Evolutionary conservation across 2,113 vertebrate species (phyloP), one percentile per base, ranked within the genome.

Genomic region (Cyanocitta stelleri): DNA sequence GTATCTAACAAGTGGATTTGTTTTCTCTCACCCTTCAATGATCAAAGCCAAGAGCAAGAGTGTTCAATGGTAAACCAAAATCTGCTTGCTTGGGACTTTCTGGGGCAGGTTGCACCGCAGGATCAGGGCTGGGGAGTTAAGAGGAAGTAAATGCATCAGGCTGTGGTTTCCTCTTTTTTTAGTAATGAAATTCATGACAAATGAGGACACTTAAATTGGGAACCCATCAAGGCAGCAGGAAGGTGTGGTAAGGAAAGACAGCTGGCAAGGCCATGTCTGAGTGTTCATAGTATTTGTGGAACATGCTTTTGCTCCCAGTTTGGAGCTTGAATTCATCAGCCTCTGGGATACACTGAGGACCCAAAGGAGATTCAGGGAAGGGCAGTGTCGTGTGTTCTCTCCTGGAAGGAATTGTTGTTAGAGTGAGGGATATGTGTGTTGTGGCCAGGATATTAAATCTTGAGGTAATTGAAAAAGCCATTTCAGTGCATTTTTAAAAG

Each of bases 401-500:
- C 52, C 90, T 79, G 48, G 33, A 81, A 49, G 69, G 33, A 54
- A 87, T 81, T 87, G 72, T 63, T 81, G 43, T 75, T 81, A 64
- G 55, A 75, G 22, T 63, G 48, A 89, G 58, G 55, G n/a, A 58
- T 89, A 67, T 64, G 84, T 89, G 66, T 75, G 52, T 54, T 91
- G 87, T 79, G 85, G 94, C 71, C 2, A 7, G 87, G 89, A 69
- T 89, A 95, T 89, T 96, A 93, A 89, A 89, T 87, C 89, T 89
- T 7, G 0, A 76, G 81, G 58, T 69, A 95, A 93, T 79, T 93
- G 87, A 35, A 88, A 87, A 93, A 87, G 55, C 81, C 81, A 66
- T 91, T 95, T 91, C 43, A 91, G 87, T 89, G 76, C 74, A 51
- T 93, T 91, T 97, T 94, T 73, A 85, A 94, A 95, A 95, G 91